phyloP scores from a whole-genome alignment of 2,113 vertebrate species.

The Acrocephalus kingi region DNA sequence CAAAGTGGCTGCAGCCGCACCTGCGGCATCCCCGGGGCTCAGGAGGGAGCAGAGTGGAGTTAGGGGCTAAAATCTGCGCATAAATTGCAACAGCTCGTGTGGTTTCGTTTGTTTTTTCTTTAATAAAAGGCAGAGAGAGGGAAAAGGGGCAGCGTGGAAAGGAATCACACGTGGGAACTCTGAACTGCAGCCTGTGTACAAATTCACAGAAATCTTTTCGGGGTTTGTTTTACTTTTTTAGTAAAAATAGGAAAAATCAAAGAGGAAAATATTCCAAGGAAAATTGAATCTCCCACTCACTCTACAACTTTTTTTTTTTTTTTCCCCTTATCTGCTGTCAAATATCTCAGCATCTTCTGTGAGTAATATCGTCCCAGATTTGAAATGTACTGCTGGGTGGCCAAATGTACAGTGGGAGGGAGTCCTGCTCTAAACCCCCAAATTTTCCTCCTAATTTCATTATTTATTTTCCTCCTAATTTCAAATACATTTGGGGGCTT shows the following conservation, averaged over 20 bases:
- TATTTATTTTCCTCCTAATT: too few species aligned
- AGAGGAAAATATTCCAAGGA: not conserved
- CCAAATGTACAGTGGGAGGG: too few species aligned
- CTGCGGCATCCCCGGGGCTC: not conserved
- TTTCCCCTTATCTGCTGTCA: not conserved
- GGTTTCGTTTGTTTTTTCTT: not conserved
- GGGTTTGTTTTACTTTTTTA: not conserved
- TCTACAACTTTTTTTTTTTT: not conserved
- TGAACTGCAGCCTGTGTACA: not conserved
- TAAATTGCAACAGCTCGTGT: not conserved
- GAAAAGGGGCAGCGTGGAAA: not conserved
- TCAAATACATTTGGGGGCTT: too few species aligned
- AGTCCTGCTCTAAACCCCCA: too few species aligned
- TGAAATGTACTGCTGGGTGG: too few species aligned
- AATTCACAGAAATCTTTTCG: not conserved
- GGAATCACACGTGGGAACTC: not conserved
- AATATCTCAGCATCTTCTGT: too few species aligned
- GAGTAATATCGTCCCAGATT: too few species aligned
- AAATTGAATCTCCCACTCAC: not conserved
- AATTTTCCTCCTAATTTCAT: too few species aligned
- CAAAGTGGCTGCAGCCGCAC: not conserved
- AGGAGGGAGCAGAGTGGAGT: not conserved
- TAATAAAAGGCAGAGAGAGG: not conserved
- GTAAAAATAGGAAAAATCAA: not conserved
- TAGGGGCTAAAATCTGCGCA: not conserved